Base-by-base conservation (phyloP, 2,888 invertebrate genomes). In the Oligia latruncula region DNA sequence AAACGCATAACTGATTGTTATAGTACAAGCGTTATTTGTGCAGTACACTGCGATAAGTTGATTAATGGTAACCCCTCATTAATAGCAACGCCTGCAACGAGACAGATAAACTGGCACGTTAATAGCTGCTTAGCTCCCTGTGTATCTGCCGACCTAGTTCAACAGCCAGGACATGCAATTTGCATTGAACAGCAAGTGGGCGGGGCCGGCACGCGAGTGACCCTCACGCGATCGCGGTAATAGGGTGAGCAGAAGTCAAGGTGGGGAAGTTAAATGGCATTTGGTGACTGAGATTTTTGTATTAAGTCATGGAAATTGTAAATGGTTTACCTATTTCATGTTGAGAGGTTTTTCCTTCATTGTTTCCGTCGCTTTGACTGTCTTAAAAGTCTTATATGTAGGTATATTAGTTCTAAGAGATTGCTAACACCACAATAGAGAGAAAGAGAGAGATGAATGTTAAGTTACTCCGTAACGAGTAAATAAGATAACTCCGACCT, bases 111-210 rank as follows among this genome's bases (percentile, higher is more conserved):
- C n/a, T 62, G 29, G 4, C 35, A 8, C 52, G 52, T 5, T 55
- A 81, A 62, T 55, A n/a, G 40, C 65, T 58, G 60, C 55, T n/a
- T 49, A 43, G 71, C 72, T 77, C 74, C 74, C 64, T 55, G 67
- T 13, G 58, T 60, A 77, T 23, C 66, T 67, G 60, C 35, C 74
- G 29, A 78, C 35, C 49, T 52, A 60, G 49, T 40, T 15, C 35
- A 71, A 65, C 46, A 67, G 66, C 52, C 62, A 40, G n/a, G 71
- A 52, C 60, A 64, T 70, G 73, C 74, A 60, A 84, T 84, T 79
- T 83, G 71, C 84, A 84, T 86, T 60, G 71, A 84, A 84, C 84
- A 83, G 72, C 43, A 71, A 65, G 73, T 65, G 74, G 73, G 87
- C 67, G 76, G 79, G 17, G 60, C 40, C 6, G 20, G 23, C 75